These are phyloP conservation scores for Megaceryle torquata DNA, from an alignment of 2,113 vertebrate genomes.

Conservation along the genomic window DNA sequence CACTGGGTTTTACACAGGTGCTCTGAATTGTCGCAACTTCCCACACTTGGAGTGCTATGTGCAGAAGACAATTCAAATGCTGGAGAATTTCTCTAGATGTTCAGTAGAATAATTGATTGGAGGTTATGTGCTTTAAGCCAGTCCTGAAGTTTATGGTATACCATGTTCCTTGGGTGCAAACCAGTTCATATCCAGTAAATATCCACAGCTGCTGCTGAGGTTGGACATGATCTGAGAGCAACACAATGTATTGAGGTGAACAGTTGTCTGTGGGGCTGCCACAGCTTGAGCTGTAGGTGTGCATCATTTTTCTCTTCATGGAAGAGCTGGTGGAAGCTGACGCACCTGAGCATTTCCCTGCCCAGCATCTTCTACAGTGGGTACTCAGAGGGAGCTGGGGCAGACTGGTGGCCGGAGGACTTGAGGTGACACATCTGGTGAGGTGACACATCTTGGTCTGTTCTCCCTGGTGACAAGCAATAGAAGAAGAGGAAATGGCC, in stretches of 20 bases:
- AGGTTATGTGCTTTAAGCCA: background rate
- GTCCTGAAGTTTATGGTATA: too few relatives aligned
- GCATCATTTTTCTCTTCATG: background rate
- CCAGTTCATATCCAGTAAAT: background rate
- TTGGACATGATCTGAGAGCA: background rate
- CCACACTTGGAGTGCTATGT: background rate
- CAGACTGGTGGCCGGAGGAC: background rate
- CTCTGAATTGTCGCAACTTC: background rate
- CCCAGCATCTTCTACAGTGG: background rate
- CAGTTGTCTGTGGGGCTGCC: background rate
- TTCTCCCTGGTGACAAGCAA: too few relatives aligned
- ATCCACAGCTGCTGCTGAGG: background rate
- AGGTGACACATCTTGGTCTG: too few relatives aligned
- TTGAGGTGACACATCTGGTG: background rate
- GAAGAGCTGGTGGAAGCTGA: background rate
- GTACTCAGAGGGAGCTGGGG: background rate
- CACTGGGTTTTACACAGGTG: background rate
- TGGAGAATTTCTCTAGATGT: background rate
- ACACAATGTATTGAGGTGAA: background rate
- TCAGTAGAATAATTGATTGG: background rate
- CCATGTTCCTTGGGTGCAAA: background rate
- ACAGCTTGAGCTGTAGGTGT: background rate
- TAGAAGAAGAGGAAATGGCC: too few relatives aligned
- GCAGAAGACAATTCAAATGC: background rate
- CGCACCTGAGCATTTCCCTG: background rate